Percentiles rank a stretch among this genome's conserved stretches.
Evolutionary conservation across 2,888 invertebrate genomes (phyloP).

Genomic region (Creontiades dilutus): DNA sequence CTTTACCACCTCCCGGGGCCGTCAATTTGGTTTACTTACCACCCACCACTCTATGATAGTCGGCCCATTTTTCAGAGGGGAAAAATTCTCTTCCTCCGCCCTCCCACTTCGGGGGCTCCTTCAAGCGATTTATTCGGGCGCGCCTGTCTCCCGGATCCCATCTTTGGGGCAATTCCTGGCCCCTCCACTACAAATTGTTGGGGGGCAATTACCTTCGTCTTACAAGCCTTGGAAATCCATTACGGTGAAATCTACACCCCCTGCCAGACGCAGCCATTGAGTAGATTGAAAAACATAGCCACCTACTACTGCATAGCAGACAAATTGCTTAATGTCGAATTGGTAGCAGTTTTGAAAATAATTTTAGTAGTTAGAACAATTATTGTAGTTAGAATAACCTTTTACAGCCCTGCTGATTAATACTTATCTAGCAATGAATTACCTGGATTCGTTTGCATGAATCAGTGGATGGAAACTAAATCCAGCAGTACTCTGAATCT

Average conservation of each 20-base stretch:
- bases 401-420: too few species aligned
- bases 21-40: slow-evolving; percentile 55
- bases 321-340: too few species aligned
- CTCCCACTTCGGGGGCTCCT: background rate
- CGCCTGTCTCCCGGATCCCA: background rate
- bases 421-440: too few species aligned
- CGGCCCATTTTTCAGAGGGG: slow-evolving; percentile 40
- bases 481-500: too few species aligned
- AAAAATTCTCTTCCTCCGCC: background rate
- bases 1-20: slow-evolving; percentile 36
- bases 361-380: too few species aligned
- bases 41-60: slow-evolving; percentile 26
- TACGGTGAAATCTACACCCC: background rate
- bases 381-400: too few species aligned
- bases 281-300: too few species aligned
- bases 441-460: too few species aligned
- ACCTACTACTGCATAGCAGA: too few species aligned
- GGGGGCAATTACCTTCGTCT: background rate
- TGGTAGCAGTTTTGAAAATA: too few species aligned
- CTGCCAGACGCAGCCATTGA: too few species aligned
- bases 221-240: background rate
- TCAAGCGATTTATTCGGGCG: slow-evolving; percentile 1
- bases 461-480: too few species aligned
- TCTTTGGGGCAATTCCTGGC: background rate
- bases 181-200: background rate